These are phyloP conservation scores for Strix uralensis DNA, from an alignment of 2,113 vertebrate genomes.

Conservation along the genomic window DNA sequence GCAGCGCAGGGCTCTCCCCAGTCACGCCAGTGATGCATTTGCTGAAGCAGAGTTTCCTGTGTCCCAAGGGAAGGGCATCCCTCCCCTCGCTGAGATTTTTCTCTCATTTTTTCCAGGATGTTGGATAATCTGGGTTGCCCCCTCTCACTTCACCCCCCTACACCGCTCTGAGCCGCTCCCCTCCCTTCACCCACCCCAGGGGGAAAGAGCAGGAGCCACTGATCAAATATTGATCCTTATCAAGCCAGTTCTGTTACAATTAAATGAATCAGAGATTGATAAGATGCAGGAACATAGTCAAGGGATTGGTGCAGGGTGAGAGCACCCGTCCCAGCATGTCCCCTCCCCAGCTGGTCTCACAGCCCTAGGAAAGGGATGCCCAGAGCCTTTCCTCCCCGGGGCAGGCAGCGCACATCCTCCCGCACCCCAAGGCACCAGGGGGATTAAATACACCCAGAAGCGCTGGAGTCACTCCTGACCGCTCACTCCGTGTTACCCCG, in stretches of 20 bases:
- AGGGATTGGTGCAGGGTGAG: background rate
- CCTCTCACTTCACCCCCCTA: no score
- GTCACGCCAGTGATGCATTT: background rate
- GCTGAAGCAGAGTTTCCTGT: accelerated
- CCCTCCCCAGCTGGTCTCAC: background rate
- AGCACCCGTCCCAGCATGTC: background rate
- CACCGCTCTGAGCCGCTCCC: accelerated
- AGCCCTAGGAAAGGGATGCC: background rate
- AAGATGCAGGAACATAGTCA: background rate
- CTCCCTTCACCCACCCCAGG: background rate
- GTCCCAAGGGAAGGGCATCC: background rate
- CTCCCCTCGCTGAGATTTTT: background rate
- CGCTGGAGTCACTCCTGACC: background rate
- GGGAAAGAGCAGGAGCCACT: background rate
- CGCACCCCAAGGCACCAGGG: accelerated
- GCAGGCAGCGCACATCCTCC: background rate
- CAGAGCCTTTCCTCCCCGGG: background rate
- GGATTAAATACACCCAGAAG: background rate
- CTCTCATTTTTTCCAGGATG: background rate
- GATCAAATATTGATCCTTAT: background rate
- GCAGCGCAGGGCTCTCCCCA: background rate
- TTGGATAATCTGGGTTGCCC: background rate
- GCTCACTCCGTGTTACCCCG: accelerated
- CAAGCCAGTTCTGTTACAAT: background rate
- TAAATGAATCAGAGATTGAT: background rate